Evolutionary conservation across 2,888 invertebrate species (phyloP), one percentile per base, ranked within the genome.

Genomic region (Hylaea fasciaria): DNA sequence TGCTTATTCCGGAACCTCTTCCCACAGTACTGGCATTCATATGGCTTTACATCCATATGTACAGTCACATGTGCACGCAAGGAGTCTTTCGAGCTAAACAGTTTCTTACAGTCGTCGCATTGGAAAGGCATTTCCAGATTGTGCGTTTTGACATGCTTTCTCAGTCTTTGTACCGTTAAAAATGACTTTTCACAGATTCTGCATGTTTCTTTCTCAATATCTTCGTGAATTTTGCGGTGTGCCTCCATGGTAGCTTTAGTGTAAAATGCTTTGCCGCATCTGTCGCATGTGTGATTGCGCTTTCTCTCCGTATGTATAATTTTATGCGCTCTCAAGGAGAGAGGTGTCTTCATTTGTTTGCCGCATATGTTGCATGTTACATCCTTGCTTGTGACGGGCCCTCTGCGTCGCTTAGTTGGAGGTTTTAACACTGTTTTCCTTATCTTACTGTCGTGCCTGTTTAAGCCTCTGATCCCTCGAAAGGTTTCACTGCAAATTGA

Each of bases 171-270:
- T 4, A 65, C 0, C 0, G 57, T 63, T 5, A 60, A n/a, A 16
- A 66, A 66, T 0, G 45, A 14, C 14, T 66, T 66, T 3, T 56
- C 39, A 3, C 65, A 66, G 10, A 66, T 63, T 22, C 46, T 41
- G 12, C 65, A 66, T 0, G 43, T 37, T 14, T 61, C 60, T 2
- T 48, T 37, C 0, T 28, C 12, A 0, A 10, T 40, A 2, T 45
- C 45, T 2, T 65, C 53, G 11, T 65, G 58, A 5, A 52, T 59
- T 28, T 57, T 39, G 0, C 13, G 13, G 14, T 62, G 58, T 2
- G 16, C 49, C 0, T 50, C 47, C 5, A 59, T 11, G 7, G 39
- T 35, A 2, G 44, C 56, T 10, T 54, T 56, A 0, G 59, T 60
- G 50, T 48, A 57, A 13, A 45, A 58, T 0, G 57, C 48, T 45